Conservation (phyloP, 37 sponge, comb jelly and placozoan species). For the Beroe ovata region DNA sequence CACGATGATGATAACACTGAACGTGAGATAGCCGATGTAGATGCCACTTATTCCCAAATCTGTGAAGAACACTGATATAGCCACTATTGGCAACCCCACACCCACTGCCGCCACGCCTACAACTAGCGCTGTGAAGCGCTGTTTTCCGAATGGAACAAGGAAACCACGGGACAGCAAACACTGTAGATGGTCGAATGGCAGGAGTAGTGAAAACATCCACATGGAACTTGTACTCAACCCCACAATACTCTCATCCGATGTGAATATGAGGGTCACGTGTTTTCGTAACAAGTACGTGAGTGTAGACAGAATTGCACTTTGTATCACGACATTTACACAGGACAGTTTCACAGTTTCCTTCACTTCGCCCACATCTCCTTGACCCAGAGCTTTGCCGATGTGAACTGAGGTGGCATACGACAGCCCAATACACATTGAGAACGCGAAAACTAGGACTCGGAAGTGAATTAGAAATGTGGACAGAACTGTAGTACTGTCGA, state of each 20-base stretch:
- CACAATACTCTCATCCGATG: neutral
- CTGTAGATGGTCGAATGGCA: conserved; percentile 42
- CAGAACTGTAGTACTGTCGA: neutral
- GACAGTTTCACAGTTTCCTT: neutral
- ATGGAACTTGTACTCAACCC: neutral
- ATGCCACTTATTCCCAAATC: neutral
- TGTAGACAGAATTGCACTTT: neutral
- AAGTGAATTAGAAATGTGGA: conserved; percentile 33
- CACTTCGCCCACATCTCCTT: neutral
- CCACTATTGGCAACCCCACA: conserved; percentile 9
- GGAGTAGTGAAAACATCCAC: neutral
- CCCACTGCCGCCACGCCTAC: neutral
- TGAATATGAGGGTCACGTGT: neutral
- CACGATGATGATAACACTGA: neutral
- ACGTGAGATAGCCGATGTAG: neutral
- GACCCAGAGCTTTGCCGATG: conserved; percentile 12
- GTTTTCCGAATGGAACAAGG: conserved; percentile 30
- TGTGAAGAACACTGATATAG: conserved; percentile 1
- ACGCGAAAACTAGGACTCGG: neutral
- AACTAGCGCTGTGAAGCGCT: neutral
- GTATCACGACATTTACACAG: neutral
- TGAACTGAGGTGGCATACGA: neutral
- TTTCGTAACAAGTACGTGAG: neutral
- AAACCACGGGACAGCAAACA: conserved; percentile 1
- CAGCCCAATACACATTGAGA: neutral